Base-by-base conservation (phyloP, 2,113 vertebrate species). In the Camarhynchus parvulus region DNA sequence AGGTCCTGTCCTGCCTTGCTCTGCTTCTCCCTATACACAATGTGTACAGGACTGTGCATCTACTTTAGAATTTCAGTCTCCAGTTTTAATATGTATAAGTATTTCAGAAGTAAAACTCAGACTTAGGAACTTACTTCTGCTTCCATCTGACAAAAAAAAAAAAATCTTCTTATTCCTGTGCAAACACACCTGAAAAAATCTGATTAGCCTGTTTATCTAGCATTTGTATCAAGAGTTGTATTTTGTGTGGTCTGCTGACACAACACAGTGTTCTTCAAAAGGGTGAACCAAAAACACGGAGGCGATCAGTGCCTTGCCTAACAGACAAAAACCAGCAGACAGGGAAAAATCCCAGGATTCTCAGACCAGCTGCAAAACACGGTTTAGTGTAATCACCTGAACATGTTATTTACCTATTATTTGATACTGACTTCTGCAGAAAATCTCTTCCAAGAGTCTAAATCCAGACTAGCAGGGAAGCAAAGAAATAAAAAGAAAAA, bases 171-270 rank as follows among this genome's bases (percentile, higher is more conserved):
- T 39, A 76, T 9, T 78, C 10, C 15, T 55, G 16, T 16, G 62
- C 27, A 75, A 27, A 75, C 11, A 69, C 11, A 78, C 22, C 14
- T 82, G 15, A 27, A 83, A 66, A 77, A 80, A 53, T 66, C n/a
- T 39, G 31, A 70, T 47, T 66, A 85, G n/a, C 15, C 6, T n/a
- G 27, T 87, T 91, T 49, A 84, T 37, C 14, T 12, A 85, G 49
- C 0, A 0, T 56, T 78, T 56, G 24, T 15, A 44, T 61, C 7
- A 52, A 13, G 9, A 63, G 14, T 1, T 58, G 4, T 28, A 35
- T 69, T 85, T 79, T 58, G 24, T 50, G 70, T 50, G 10, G 8
- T 61, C 58, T 85, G 41, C 41, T 85, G 58, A 69, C 41, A 58
- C 49, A 66, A 53, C 2, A 25, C 5, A 64, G 14, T 3, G 15